Base-by-base conservation (phyloP, 1,140 invertebrate genomes). In the Camponotus pennsylvanicus region DNA sequence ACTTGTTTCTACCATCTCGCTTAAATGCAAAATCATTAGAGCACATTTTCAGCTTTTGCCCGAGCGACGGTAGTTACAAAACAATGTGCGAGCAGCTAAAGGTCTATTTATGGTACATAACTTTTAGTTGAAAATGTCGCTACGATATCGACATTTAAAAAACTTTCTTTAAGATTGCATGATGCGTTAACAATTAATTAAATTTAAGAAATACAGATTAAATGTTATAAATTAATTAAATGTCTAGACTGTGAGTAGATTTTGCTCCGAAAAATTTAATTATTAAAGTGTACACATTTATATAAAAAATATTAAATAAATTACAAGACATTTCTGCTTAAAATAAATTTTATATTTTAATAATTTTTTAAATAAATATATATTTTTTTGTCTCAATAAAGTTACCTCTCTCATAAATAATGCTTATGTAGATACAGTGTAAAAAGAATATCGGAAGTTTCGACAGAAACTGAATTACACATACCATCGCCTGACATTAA, bases 11-110 rank as follows among this genome's bases (percentile, higher is more conserved):
- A 59, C 37, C 34, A 57, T 32, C 40, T 34, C 27, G 67, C 18
- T 40, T 82, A 82, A 82, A 82, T 82, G 37, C 52, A 82, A 61
- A 82, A 82, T 82, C 52, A 73, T 71, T 73, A 82, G 37, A 52
- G 32, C 11, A 78, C n/a, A 45, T 82, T n/a, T 69, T 21, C 6
- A 59, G 40, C 67, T 82, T 61, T 71, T 40, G 13, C 63, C 34
- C 18, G 27, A 42, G 37, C 78, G 27, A 13, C 37, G 15, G 37
- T 21, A 59, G 21, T 80, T 80, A 59, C 21, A 40, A 57, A 42
- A 82, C 67, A 61, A 71, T 61, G 32, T 61, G 63, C 75, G 18
- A 66, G 21, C 21, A 42, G n/a, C 21, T 78, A 55, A 52, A 57
- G 8, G 15, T 42, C 9, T 32, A 9, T 57, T 70, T 80, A 70